These are phyloP conservation scores for Archocentrus centrarchus DNA, from an alignment of 2,113 vertebrate genomes.

Conservation along the genomic window DNA sequence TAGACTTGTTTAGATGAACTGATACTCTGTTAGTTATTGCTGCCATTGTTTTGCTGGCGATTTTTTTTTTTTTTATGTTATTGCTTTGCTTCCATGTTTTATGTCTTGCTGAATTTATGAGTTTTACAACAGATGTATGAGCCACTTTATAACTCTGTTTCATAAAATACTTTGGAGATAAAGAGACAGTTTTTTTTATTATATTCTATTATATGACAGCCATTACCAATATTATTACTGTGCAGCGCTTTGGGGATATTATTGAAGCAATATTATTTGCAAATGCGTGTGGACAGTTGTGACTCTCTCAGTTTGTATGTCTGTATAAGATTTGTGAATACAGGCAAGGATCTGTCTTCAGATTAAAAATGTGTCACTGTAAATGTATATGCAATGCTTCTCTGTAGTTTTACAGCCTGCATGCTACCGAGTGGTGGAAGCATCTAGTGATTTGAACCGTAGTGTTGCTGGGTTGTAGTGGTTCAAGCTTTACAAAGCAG, in stretches of 20 bases:
- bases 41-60: neutral
- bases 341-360: neutral
- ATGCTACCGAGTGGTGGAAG: neutral
- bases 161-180: constrained; percentile 18
- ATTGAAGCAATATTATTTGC: neutral
- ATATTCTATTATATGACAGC: constrained; percentile 1
- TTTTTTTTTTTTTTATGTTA: constrained; percentile 6
- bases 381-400: neutral
- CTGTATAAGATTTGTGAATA: neutral
- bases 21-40: constrained; percentile 6
- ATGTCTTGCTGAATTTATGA: constrained; percentile 25
- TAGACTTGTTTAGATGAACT: neutral
- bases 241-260: neutral
- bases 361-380: neutral
- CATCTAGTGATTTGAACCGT: neutral
- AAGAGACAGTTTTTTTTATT: constrained; percentile 10
- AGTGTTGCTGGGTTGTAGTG: neutral
- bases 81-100: constrained; percentile 25
- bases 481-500: neutral
- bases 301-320: neutral
- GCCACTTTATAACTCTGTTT: constrained; percentile 2
- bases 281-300: neutral
- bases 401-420: neutral
- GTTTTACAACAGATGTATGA: constrained; percentile 26
- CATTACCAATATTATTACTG: constrained; percentile 44